Evolutionary conservation across 92 coral and sea anemone genomes (phyloP), one percentile per base, ranked within the genome.

Genomic region (Heliopora coerulea): DNA sequence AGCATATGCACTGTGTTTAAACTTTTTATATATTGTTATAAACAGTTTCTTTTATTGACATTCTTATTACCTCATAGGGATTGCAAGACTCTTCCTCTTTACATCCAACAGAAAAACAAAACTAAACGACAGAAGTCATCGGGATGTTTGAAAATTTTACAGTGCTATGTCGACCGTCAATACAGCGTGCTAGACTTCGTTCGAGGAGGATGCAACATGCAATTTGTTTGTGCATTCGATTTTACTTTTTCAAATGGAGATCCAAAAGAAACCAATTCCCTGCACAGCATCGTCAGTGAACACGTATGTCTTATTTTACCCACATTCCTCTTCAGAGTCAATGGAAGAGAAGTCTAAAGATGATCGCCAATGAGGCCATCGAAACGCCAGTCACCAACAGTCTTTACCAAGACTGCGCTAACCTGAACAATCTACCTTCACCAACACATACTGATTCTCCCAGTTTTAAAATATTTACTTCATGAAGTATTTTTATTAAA

Each of bases 231-330:
- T 42, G 97, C 96, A 4, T 34, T 92, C 48, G 97, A 92, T 56
- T 92, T 92, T 60, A 92, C 97, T 0, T 56, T 92, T 68, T 92
- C 97, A 17, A 92, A 92, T 50, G 97, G 97, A 12, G 78, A 84
- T 44, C 97, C 97, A 6, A 62, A 83, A 41, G 77, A 78, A 9
- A 65, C 69, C 12, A 74, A 79, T 80, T 92, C 97, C 5, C 70
- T 89, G 39, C 97, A 92, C 79, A 70, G 85, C 17, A 35, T 54
- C 24, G 66, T 34, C 23, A 86, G 80, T 39, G 93, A 87, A 23
- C 83, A 79, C 25, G 97, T 87, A 68, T 57, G 90, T 37, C 42
- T 10, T 3, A 37, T 10, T 37, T 37, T 37, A 37, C 42, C 10
- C 42, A n/a, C n/a, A n/a, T n/a, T n/a, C n/a, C n/a, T n/a, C n/a